Evolutionary conservation across 2,113 vertebrate genomes (phyloP), one percentile per base, ranked within the genome.

Genomic region (Chionodraco myersi): DNA sequence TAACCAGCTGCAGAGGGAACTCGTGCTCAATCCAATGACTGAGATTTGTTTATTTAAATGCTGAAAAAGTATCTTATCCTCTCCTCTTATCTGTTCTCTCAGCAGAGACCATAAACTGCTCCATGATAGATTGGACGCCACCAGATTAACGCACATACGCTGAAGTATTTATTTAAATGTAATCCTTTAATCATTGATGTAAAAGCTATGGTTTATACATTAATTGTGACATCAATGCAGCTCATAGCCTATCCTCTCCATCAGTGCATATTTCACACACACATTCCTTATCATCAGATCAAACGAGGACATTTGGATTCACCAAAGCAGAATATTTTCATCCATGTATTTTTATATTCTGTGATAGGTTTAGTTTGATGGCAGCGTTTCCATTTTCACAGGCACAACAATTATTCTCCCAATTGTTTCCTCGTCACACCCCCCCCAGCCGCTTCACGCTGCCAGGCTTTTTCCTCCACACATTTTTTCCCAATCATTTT

Each of bases 181-280:
- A 82, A 88, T 89, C 86, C 82, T 86, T 76, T 76, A 86, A 90
- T 88, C 82, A 61, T 26, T 23, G 10, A 74, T 57, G 62, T 72
- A 54, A 83, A 81, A 79, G 64, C 36, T 18, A 7, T 16, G 71
- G 62, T 83, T 78, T 47, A 57, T 69, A 75, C 72, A 82, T 77
- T 58, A 48, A 49, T 52, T 30, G 41, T 62, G 18, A 60, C 49
- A 72, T 57, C 52, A 53, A 58, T 78, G 60, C 48, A 75, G 65
- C 74, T 61, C 49, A n/a, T 66, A 51, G 30, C 47, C 15, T 11
- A 45, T 67, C 74, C 41, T 54, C 56, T 30, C 6, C 52, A 34
- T 41, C 70, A 0, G 49, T 72, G n/a, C 73, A 62, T 48, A 59
- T 66, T 23, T 41, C 57, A 7, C 44, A 30, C 47, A 16, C 49